Evolutionary conservation across 2,113 vertebrate genomes (phyloP).

Genomic region (Anas platyrhynchos): DNA sequence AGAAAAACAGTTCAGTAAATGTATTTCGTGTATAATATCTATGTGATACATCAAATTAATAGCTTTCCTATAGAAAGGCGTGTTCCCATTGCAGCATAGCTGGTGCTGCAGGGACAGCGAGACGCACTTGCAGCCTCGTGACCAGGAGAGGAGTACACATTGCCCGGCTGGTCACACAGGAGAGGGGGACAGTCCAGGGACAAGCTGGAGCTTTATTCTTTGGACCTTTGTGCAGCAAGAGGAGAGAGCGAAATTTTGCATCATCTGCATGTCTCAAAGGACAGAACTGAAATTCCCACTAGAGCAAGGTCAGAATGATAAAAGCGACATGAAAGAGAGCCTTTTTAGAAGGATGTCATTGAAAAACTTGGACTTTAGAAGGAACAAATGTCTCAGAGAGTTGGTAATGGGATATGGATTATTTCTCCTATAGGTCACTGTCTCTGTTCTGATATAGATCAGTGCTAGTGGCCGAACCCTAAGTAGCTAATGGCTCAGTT

Average conservation of each 20-base stretch:
- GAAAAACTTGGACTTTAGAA: not conserved
- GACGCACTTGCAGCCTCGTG: not conserved
- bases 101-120: not conserved
- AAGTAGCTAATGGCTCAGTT: not conserved
- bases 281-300: not conserved
- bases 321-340: not conserved
- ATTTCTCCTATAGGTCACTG: slow-evolving; percentile 47
- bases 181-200: not conserved
- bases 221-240: slow-evolving; percentile 23
- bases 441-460: not conserved
- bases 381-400: slow-evolving; percentile 13
- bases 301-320: not conserved
- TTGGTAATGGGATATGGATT: slow-evolving; percentile 47
- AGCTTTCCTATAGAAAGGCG: not conserved
- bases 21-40: not conserved
- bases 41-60: not conserved
- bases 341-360: slow-evolving; percentile 44
- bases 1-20: not conserved
- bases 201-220: not conserved
- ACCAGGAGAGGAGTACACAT: not conserved
- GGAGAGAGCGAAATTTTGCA: not conserved
- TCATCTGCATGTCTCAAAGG: not conserved
- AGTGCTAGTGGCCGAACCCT: not conserved
- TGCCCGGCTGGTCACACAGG: not conserved
- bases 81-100: not conserved